phyloP scores from a whole-genome alignment of 2,888 invertebrate species.

The Zelleria hepariella region DNA sequence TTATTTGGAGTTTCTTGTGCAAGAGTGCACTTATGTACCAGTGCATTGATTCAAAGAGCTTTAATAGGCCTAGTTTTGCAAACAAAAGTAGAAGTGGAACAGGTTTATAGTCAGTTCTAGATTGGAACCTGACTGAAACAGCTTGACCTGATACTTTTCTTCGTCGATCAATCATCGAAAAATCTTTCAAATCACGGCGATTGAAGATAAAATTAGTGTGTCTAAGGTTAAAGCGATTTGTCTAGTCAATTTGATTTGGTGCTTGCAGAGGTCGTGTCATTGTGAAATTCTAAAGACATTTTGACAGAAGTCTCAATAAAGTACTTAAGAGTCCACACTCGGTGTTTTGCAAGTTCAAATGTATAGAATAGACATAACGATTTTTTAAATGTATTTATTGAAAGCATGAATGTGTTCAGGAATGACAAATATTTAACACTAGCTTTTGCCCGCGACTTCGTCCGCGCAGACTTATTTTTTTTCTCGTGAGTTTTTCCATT shows the following conservation, averaged over 20 bases:
- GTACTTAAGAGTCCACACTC: neutral
- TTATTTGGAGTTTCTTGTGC: neutral
- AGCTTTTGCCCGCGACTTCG: too few relatives aligned
- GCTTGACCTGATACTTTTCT: neutral
- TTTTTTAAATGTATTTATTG: neutral
- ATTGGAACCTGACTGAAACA: too few relatives aligned
- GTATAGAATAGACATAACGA: neutral
- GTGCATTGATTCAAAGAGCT: too few relatives aligned
- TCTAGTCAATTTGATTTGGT: neutral
- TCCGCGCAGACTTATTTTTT: too few relatives aligned
- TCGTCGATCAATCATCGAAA: neutral
- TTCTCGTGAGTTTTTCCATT: too few relatives aligned
- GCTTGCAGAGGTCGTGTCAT: neutral
- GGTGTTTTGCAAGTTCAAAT: neutral
- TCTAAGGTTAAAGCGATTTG: slow-evolving; percentile 3
- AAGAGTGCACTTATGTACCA: too few relatives aligned
- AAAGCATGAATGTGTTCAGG: too few relatives aligned
- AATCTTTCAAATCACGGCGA: neutral
- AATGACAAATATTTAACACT: too few relatives aligned
- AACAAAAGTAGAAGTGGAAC: too few relatives aligned
- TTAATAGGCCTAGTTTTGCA: too few relatives aligned
- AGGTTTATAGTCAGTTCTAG: too few relatives aligned
- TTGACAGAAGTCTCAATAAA: neutral
- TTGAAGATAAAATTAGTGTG: neutral
- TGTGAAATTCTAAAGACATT: neutral